phyloP scores from a whole-genome alignment of 2,113 vertebrate genomes.

The Peromyscus leucopus region DNA sequence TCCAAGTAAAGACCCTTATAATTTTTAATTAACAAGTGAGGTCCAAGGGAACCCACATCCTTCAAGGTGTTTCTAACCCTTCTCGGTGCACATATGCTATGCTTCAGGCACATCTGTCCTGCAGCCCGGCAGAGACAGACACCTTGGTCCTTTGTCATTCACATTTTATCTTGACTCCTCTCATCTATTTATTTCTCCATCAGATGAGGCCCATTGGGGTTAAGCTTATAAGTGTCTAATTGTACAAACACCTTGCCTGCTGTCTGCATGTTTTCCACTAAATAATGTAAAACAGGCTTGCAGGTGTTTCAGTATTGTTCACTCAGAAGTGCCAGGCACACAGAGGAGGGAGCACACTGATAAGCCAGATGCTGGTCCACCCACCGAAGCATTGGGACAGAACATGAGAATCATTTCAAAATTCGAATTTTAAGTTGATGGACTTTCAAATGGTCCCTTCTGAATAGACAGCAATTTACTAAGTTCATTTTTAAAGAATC shows the following conservation, averaged over 20 bases:
- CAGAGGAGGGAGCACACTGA: neutral
- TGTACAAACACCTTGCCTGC: neutral
- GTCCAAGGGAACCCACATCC: neutral
- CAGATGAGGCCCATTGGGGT: neutral
- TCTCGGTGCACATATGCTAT: neutral
- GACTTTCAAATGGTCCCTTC: neutral
- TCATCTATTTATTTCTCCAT: conserved; percentile 66
- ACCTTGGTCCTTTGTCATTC: conserved; percentile 5
- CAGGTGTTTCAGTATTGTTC: conserved; percentile 49
- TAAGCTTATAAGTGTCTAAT: conserved; percentile 19
- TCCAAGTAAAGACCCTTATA: neutral
- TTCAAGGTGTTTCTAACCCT: neutral
- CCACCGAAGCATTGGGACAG: neutral
- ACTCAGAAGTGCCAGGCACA: neutral
- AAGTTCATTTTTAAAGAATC: neutral
- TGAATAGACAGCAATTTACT: neutral
- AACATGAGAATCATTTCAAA: neutral
- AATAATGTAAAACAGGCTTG: conserved; percentile 53
- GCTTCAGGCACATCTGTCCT: conserved; percentile 76
- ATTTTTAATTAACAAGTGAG: conserved; percentile 48
- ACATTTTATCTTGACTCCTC: neutral
- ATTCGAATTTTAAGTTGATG: neutral
- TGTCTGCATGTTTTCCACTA: conserved; percentile 32
- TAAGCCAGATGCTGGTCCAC: neutral
- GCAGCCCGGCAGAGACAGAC: conserved; percentile 72